phyloP scores from a whole-genome alignment of 1,140 invertebrate genomes.

The Tribolium madens region DNA sequence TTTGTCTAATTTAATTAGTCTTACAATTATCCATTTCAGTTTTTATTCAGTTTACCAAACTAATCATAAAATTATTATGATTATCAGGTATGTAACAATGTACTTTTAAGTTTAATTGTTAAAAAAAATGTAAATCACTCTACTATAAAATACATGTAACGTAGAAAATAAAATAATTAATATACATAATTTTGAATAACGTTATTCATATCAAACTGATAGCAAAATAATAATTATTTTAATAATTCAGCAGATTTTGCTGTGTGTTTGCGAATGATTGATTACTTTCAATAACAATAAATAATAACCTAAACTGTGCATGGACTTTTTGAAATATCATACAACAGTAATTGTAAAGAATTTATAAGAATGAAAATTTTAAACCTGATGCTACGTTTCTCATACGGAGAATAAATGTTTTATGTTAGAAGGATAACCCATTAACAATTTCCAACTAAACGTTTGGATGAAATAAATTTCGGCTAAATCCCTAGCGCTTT shows the following conservation, averaged over 20 bases:
- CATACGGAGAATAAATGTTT: background rate
- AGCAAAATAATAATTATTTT: constrained; percentile 1
- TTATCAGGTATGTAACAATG: no score
- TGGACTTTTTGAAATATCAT: background rate
- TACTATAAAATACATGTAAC: background rate
- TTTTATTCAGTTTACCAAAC: background rate
- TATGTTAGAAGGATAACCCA: background rate
- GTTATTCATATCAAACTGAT: background rate
- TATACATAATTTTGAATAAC: background rate
- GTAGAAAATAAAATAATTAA: background rate
- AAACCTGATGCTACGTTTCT: background rate
- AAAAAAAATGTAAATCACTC: background rate
- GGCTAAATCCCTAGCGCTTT: background rate
- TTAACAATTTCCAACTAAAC: constrained; percentile 15
- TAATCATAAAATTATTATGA: no score
- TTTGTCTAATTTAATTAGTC: no score
- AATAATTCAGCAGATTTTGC: background rate
- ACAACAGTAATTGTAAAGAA: background rate
- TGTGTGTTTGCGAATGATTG: background rate
- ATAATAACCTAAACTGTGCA: background rate
- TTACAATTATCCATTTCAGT: no score
- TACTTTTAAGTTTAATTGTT: no score
- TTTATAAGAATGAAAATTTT: background rate
- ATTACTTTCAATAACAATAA: background rate
- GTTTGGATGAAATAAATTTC: constrained; percentile 3